Conservation (phyloP, 2,888 invertebrate species). For the Entomobrya proxima region DNA sequence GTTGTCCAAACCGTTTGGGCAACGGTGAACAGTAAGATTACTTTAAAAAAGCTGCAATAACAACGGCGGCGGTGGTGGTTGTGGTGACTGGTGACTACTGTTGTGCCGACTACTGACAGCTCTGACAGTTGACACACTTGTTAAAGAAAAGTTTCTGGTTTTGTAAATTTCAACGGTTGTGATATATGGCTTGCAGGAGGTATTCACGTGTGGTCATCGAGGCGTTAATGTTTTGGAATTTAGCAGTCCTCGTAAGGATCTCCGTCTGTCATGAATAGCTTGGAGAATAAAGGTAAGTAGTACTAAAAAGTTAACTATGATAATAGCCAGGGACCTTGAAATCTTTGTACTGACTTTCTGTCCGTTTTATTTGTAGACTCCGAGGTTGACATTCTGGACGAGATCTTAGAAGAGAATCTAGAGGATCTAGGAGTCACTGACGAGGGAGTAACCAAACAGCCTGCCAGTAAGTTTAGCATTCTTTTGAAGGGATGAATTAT, state of each 20-base stretch:
- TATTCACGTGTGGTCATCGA: conserved; percentile 10
- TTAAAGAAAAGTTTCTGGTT: too few relatives aligned
- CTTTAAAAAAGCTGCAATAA: too few relatives aligned
- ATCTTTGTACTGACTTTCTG: background rate
- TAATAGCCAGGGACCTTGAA: background rate
- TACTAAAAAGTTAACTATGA: background rate
- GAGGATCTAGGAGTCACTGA: conserved; percentile 73
- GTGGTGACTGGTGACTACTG: too few relatives aligned
- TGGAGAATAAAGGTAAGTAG: conserved; percentile 67
- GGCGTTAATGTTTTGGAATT: conserved; percentile 58
- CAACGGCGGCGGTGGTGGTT: too few relatives aligned
- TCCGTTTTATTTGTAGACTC: conserved; percentile 55
- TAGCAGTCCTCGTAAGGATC: conserved; percentile 37
- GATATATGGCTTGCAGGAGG: background rate
- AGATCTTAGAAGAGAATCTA: conserved; percentile 73
- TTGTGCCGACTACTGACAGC: too few relatives aligned
- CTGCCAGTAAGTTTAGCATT: conserved; percentile 56
- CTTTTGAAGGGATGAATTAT: too few relatives aligned
- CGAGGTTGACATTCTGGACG: conserved; percentile 73
- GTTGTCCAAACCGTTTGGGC: too few relatives aligned
- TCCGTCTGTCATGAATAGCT: conserved; percentile 63
- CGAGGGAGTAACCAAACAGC: conserved; percentile 65
- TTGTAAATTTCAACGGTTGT: too few relatives aligned
- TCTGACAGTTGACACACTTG: too few relatives aligned
- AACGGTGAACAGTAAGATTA: too few relatives aligned